Base-by-base conservation (phyloP, 2,888 invertebrate genomes). In the Drosophila suboccidentalis region DNA sequence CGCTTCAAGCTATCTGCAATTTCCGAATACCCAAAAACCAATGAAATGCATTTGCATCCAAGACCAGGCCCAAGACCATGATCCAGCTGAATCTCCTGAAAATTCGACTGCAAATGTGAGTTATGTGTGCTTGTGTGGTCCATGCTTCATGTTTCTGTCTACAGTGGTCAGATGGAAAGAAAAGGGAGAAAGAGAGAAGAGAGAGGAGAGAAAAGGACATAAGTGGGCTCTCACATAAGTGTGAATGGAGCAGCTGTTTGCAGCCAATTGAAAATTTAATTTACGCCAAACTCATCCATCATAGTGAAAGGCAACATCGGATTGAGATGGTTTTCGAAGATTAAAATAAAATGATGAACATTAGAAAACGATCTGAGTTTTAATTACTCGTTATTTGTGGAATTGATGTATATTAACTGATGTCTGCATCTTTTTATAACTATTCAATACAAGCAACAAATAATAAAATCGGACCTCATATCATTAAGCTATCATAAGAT, bases 251-350 rank as follows among this genome's bases (percentile, higher is more conserved):
- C 73, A 57, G 26, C 51, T 61, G 74, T 39, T 64, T 49, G 43
- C 38, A 46, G 29, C n/a, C 53, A 54, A 26, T 50, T 53, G 41
- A 58, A 39, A 71, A 62, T 59, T 73, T 78, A 49, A 74, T 73
- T 74, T 74, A 39, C 47, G 34, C 29, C 39, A 19, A 29, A 62
- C 49, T 62, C 62, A 58, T 78, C 46, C 32, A 67, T 67, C 75
- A 55, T 59, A 58, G 26, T 43, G 46, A 29, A 47, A 26, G 55
- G 38, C 43, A 55, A 47, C 17, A 41, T 32, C 29, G 41, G 41
- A 57, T 32, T 41, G 54, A 19, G 53, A 61, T 47, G 54, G 34
- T 15, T 44, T 29, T 43, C 5, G 2, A 13, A 44, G 39, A 44
- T 47, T 32, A 13, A 36, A 44, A 39, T 49, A 15, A 22, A 54